phyloP scores from a whole-genome alignment of 2,113 vertebrate genomes.

The Seriola quinqueradiata region DNA sequence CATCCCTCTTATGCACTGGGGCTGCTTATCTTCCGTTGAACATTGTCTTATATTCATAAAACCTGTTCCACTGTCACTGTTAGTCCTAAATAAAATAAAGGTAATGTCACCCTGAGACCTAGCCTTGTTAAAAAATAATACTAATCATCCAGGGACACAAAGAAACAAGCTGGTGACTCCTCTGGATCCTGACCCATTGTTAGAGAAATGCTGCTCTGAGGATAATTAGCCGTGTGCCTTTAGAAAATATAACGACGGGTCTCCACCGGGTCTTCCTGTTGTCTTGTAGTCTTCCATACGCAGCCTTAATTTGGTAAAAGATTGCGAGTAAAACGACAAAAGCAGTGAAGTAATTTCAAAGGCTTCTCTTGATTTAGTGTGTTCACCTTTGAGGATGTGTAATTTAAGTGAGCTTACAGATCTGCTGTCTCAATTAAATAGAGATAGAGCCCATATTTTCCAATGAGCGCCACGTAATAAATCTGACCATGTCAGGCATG shows the following conservation, averaged over 20 bases:
- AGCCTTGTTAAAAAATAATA: conserved; percentile 56
- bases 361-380: conserved; percentile 37
- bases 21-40: background rate
- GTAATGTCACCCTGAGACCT: conserved; percentile 43
- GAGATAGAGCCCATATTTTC: conserved; percentile 66
- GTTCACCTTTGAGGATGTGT: conserved; percentile 58
- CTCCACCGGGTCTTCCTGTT: conserved; percentile 18
- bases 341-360: conserved; percentile 46
- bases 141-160: conserved; percentile 45
- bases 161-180: conserved; percentile 34
- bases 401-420: conserved; percentile 52
- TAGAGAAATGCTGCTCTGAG: conserved; percentile 37
- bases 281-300: background rate
- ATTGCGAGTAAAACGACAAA: conserved; percentile 28
- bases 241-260: conserved; percentile 44
- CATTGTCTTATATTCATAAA: conserved; percentile 3
- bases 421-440: conserved; percentile 62
- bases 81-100: conserved; percentile 21
- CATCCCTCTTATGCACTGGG: background rate
- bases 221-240: conserved; percentile 56
- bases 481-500: conserved; percentile 46
- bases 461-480: conserved; percentile 50
- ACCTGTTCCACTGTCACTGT: background rate
- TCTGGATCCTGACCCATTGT: conserved; percentile 36
- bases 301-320: conserved; percentile 34